Conservation (phyloP, 2,797 vertebrate genomes). For the Anguilla megastoma region DNA sequence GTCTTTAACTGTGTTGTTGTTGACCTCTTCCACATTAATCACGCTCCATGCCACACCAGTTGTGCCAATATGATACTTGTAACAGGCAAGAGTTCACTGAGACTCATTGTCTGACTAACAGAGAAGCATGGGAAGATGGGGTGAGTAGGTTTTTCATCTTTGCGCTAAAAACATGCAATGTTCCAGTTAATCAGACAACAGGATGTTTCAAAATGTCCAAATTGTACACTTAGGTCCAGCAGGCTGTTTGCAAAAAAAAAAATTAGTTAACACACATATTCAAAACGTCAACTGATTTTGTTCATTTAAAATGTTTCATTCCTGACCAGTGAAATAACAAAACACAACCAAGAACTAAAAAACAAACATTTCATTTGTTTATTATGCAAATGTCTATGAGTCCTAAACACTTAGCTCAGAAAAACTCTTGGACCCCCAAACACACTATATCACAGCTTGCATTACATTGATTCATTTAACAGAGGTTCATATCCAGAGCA, state of each 20-base stretch:
- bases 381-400: neutral
- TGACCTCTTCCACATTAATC: neutral
- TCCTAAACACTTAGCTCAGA: too few species aligned
- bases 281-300: neutral
- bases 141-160: neutral
- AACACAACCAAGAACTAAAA: neutral
- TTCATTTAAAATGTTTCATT: neutral
- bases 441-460: too few species aligned
- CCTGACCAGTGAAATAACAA: neutral
- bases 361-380: neutral
- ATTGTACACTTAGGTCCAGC: neutral
- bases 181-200: neutral
- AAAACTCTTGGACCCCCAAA: too few species aligned
- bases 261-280: too few species aligned
- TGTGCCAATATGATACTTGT: neutral
- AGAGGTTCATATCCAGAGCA: too few species aligned
- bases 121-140: neutral
- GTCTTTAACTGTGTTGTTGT: neutral
- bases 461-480: too few species aligned
- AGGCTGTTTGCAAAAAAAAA: neutral
- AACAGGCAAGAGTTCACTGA: neutral
- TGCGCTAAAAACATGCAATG: neutral
- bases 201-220: neutral
- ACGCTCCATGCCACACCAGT: neutral
- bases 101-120: neutral